Percentiles rank a stretch among this genome's conserved stretches.
phyloP scores from a whole-genome alignment of 2,797 vertebrate genomes.

The Eospalax fontanierii region DNA sequence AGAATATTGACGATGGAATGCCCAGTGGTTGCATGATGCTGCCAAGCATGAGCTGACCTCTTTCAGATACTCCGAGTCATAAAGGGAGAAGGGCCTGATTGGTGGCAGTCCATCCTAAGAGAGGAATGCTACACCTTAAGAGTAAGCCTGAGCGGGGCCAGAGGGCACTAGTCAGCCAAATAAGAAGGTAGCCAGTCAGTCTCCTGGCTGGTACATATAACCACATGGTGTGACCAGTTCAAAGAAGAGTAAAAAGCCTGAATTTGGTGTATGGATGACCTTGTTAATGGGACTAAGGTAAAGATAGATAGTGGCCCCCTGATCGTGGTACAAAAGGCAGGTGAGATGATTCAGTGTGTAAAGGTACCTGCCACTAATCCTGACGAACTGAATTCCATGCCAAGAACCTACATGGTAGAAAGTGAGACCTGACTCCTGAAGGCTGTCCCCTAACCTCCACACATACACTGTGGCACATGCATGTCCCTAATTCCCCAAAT shows the following conservation, averaged over 20 bases:
- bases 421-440: not conserved
- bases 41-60: not conserved
- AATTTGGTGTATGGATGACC: not conserved
- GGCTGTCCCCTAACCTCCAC: not conserved
- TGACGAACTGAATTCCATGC: not conserved
- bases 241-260: not conserved
- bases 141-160: not conserved
- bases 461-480: not conserved
- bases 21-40: not conserved
- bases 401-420: not conserved
- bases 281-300: not conserved
- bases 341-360: not conserved
- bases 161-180: not conserved
- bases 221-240: not conserved
- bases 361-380: not conserved
- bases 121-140: not conserved
- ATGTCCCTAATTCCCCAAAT: not conserved
- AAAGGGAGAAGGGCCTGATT: not conserved
- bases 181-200: not conserved
- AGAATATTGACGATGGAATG: not conserved
- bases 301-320: not conserved
- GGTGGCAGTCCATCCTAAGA: not conserved
- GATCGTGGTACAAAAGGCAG: not conserved
- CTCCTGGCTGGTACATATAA: not conserved
- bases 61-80: not conserved